Percentiles rank a stretch among this genome's conserved stretches.
phyloP scores from a whole-genome alignment of 2,113 vertebrate genomes.

The Megalops atlanticus region DNA sequence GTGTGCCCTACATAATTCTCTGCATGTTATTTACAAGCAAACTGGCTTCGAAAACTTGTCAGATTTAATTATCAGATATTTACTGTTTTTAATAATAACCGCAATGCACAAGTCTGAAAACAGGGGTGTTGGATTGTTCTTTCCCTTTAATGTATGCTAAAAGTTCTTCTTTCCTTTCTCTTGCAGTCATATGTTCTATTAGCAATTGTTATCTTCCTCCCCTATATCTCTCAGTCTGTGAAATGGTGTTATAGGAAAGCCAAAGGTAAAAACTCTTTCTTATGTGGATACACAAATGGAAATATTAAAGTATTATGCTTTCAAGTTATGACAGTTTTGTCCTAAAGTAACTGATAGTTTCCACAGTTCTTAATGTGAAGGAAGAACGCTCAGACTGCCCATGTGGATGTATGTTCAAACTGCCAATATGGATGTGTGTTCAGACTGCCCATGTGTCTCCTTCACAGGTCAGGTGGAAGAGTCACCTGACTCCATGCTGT shows the following conservation, averaged over 20 bases:
- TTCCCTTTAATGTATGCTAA: neutral
- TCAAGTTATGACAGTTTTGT: too few species aligned
- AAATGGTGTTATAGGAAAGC: slow-evolving; percentile 77
- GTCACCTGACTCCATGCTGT: slow-evolving; percentile 63
- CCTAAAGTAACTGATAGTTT: too few species aligned
- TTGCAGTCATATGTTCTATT: slow-evolving; percentile 83
- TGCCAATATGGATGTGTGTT: too few species aligned
- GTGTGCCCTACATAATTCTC: too few species aligned
- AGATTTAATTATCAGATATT: too few species aligned
- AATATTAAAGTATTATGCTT: too few species aligned
- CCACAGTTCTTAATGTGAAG: too few species aligned
- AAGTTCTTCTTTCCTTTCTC: neutral
- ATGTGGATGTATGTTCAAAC: too few species aligned
- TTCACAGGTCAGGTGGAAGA: slow-evolving; percentile 71
- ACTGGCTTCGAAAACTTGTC: too few species aligned
- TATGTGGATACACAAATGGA: too few species aligned
- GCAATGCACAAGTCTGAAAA: neutral
- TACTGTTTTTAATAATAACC: too few species aligned
- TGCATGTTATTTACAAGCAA: neutral
- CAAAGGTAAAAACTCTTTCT: slow-evolving; percentile 50
- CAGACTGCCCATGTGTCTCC: neutral
- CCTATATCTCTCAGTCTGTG: slow-evolving; percentile 74
- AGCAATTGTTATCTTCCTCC: slow-evolving; percentile 82
- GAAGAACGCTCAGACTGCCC: too few species aligned
- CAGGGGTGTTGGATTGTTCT: neutral